These are phyloP conservation scores for Phrynosoma blainvillii DNA, from an alignment of 2,113 vertebrate species.

Conservation along the genomic window DNA sequence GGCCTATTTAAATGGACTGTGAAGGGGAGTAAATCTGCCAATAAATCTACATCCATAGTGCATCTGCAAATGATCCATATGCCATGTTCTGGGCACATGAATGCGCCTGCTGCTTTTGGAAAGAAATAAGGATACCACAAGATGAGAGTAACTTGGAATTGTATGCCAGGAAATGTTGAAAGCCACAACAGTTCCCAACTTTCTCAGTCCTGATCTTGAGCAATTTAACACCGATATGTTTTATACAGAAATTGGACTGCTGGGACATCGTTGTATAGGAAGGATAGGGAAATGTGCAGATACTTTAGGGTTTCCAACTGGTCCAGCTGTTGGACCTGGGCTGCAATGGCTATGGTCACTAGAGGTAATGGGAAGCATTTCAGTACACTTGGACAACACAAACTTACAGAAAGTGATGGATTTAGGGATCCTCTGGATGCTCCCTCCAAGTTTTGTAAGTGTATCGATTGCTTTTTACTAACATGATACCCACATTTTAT, in stretches of 20 bases:
- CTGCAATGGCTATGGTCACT: neutral
- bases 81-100: neutral
- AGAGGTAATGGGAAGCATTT: neutral
- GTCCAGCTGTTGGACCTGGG: neutral
- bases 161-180: neutral
- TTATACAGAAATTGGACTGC: neutral
- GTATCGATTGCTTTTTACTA: neutral
- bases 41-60: neutral
- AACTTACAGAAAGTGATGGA: neutral
- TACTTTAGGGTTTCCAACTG: neutral
- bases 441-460: neutral
- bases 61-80: neutral
- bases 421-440: neutral
- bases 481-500: neutral
- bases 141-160: no score
- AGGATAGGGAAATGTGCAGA: neutral
- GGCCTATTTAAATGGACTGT: neutral
- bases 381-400: neutral
- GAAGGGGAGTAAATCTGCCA: neutral
- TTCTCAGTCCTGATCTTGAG: neutral
- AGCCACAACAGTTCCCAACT: neutral
- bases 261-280: neutral
- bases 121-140: neutral
- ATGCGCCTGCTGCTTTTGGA: neutral
- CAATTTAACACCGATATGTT: neutral